These are phyloP conservation scores for Aporrectodea caliginosa DNA, from an alignment of 1,140 invertebrate species.

Conservation along the genomic window DNA sequence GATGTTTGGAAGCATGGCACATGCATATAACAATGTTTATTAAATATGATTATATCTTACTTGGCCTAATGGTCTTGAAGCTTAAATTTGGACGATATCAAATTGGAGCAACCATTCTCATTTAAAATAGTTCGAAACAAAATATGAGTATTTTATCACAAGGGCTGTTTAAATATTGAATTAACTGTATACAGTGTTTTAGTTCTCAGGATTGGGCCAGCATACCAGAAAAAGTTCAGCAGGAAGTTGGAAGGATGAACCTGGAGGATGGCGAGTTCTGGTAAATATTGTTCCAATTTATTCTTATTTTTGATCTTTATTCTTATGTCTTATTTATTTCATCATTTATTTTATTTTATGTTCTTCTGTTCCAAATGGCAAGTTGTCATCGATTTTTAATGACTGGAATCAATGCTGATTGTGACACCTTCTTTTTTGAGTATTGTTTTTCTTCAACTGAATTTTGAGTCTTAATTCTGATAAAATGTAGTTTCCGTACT, in stretches of 20 bases:
- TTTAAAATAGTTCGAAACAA: neutral
- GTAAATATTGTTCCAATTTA: conserved; percentile 37
- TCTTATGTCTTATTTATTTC: neutral
- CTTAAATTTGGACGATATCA: too few species aligned
- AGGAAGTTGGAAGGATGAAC: conserved; percentile 38
- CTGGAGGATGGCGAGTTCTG: conserved; percentile 54
- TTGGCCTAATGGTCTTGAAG: too few species aligned
- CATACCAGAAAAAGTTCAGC: conserved; percentile 40
- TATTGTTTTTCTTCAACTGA: too few species aligned
- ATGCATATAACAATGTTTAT: too few species aligned
- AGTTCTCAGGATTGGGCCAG: conserved; percentile 45
- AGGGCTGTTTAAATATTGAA: neutral
- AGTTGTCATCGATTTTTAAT: too few species aligned
- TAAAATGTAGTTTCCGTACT: too few species aligned
- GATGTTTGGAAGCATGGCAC: too few species aligned
- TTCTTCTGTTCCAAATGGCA: neutral
- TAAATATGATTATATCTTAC: too few species aligned
- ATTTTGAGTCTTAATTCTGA: too few species aligned
- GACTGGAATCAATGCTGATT: too few species aligned
- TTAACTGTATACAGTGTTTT: conserved; percentile 7
- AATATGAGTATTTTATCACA: neutral
- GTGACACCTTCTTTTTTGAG: too few species aligned
- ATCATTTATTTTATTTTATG: conserved; percentile 3
- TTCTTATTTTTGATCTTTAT: conserved; percentile 4
- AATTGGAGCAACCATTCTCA: too few species aligned